Evolutionary conservation across 2,797 vertebrate genomes (phyloP).

Genomic region (Sebastes hubbsi): DNA sequence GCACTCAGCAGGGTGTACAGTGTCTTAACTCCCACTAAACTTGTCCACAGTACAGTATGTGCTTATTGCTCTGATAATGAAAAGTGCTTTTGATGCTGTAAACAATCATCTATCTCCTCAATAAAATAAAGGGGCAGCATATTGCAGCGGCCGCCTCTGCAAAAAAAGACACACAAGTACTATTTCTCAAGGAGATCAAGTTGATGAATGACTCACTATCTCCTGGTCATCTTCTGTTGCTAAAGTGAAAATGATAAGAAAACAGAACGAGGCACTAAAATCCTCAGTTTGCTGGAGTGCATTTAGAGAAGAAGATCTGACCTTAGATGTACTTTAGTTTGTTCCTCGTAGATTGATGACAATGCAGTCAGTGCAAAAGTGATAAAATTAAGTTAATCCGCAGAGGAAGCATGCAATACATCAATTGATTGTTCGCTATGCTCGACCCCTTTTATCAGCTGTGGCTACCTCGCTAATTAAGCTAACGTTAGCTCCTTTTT

Average conservation of each 20-base stretch:
- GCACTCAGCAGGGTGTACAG: neutral
- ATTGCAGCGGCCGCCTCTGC: neutral
- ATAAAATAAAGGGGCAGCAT: constrained; percentile 9
- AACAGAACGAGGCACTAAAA: neutral
- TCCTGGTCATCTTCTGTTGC: constrained; percentile 16
- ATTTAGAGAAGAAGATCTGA: neutral
- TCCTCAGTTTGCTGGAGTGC: neutral
- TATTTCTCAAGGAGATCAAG: constrained; percentile 29
- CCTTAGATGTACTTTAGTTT: neutral
- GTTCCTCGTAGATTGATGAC: neutral
- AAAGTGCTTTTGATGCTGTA: constrained; percentile 16
- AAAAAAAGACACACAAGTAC: constrained; percentile 2
- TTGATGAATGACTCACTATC: constrained; percentile 48
- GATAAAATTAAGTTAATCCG: neutral
- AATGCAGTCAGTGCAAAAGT: neutral
- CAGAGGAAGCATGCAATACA: neutral
- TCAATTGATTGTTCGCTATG: neutral
- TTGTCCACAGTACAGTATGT: neutral
- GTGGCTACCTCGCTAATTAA: neutral
- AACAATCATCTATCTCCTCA: constrained; percentile 28
- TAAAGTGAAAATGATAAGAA: constrained; percentile 32
- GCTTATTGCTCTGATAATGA: constrained; percentile 16
- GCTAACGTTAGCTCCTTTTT: neutral
- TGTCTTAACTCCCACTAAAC: neutral
- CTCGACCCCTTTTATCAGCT: neutral